Base-by-base conservation (phyloP, 2,113 vertebrate species). In the Nycticorax nycticorax region DNA sequence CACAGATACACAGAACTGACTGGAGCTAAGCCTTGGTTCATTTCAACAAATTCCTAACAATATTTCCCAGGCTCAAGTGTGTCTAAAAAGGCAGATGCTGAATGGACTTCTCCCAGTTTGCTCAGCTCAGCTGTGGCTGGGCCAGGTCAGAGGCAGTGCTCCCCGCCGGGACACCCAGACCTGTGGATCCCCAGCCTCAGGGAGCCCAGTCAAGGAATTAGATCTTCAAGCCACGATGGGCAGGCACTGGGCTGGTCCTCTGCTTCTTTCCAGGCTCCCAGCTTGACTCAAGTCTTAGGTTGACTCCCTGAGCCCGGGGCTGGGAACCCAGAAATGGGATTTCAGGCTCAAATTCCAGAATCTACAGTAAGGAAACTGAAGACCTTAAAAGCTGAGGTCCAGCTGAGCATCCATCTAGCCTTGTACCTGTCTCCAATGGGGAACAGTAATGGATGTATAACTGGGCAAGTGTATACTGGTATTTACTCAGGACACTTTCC, bases 321-420 rank as follows among this genome's bases (percentile, higher is more conserved):
- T 87, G 32, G 48, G 45, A 84, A 69, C 24, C 9, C n/a, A 74
- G 71, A 68, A 91, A 64, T 15, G 19, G 33, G 45, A 72, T 87
- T 81, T 93, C 60, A 56, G 27, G 35, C n/a, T 95, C 23, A 78
- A 85, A 67, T 78, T 78, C 43, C 41, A 63, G 75, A 53, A 86
- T 59, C 28, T 22, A 73, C 26, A 7, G 33, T 47, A 64, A 30
- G 30, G 35, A 85, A 94, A 88, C 5, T 8, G 30, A 91, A 92
- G 52, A 52, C 19, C 12, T 52, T 86, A 93, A 89, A 64, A 73
- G 48, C 57, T 79, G 68, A 78, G n/a, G 30, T 80, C 41, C 28
- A 45, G 62, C 50, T 45, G 50, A 81, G 64, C 52, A 59, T 67
- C 68, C 32, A 32, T 21, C 28, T 43, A 84, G 52, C 53, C 43